Evolutionary conservation across 92 coral and sea anemone genomes (phyloP).

Genomic region (Epizoanthus ramosus): DNA sequence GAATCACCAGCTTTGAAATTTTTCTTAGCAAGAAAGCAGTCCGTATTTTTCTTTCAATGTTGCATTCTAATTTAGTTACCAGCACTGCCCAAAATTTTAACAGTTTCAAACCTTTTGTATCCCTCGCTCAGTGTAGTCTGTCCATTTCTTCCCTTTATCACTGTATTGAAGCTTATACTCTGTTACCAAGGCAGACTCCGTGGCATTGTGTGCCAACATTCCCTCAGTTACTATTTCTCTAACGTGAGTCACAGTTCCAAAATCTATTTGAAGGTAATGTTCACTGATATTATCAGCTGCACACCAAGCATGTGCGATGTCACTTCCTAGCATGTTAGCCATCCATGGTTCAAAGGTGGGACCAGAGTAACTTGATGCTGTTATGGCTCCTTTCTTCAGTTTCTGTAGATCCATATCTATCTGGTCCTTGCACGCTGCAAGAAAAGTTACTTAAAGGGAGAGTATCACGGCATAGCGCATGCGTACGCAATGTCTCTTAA

Average conservation of each 20-base stretch:
- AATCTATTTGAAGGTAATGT: slow-evolving; percentile 20
- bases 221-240: slow-evolving; percentile 23
- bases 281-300: neutral
- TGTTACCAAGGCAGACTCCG: slow-evolving; percentile 15
- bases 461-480: no score
- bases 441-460: neutral
- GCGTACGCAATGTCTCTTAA: no score
- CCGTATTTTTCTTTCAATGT: no score
- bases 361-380: slow-evolving; percentile 17
- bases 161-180: slow-evolving; percentile 29
- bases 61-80: no score
- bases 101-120: neutral
- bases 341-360: slow-evolving; percentile 28
- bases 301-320: slow-evolving; percentile 30
- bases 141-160: slow-evolving; percentile 10
- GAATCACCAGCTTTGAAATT: no score
- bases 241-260: slow-evolving; percentile 10
- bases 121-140: slow-evolving; percentile 21
- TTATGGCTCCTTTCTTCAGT: slow-evolving; percentile 14
- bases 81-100: neutral
- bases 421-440: neutral
- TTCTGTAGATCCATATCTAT: neutral
- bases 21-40: no score
- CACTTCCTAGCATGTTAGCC: slow-evolving; percentile 21
- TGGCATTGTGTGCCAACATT: neutral